phyloP scores from a whole-genome alignment of 2,797 vertebrate genomes.

The Dryobates pubescens region DNA sequence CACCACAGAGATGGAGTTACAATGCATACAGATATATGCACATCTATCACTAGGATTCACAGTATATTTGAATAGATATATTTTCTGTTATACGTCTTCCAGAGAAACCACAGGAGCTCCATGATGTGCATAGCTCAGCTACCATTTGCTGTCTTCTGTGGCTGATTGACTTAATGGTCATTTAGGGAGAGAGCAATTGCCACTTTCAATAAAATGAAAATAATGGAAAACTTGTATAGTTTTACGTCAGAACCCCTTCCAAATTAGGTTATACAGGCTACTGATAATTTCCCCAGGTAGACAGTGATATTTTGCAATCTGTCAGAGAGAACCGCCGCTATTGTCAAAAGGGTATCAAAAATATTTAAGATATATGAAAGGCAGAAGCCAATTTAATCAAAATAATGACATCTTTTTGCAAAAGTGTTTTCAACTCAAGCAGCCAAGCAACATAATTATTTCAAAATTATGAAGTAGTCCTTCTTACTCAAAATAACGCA shows the following conservation, averaged over 20 bases:
- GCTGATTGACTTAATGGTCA: background rate
- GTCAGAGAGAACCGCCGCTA: background rate
- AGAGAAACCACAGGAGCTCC: background rate
- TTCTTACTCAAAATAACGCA: background rate
- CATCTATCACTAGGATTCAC: background rate
- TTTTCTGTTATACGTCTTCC: rapidly evolving
- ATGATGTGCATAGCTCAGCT: background rate
- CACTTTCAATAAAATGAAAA: background rate
- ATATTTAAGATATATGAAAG: background rate
- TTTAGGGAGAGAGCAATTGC: background rate
- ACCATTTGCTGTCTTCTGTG: background rate
- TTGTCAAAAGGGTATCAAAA: background rate
- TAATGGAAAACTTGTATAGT: background rate
- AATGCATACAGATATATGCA: background rate
- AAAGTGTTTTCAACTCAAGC: background rate
- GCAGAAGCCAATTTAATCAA: background rate
- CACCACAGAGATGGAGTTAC: background rate
- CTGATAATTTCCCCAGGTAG: background rate
- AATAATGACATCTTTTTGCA: background rate
- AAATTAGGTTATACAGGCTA: background rate
- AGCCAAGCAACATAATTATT: background rate
- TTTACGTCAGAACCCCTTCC: background rate
- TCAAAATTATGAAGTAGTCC: background rate
- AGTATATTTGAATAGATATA: background rate
- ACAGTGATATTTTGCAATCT: background rate